phyloP scores from a whole-genome alignment of 2,113 vertebrate species.

The Lepidothrix coronata region DNA sequence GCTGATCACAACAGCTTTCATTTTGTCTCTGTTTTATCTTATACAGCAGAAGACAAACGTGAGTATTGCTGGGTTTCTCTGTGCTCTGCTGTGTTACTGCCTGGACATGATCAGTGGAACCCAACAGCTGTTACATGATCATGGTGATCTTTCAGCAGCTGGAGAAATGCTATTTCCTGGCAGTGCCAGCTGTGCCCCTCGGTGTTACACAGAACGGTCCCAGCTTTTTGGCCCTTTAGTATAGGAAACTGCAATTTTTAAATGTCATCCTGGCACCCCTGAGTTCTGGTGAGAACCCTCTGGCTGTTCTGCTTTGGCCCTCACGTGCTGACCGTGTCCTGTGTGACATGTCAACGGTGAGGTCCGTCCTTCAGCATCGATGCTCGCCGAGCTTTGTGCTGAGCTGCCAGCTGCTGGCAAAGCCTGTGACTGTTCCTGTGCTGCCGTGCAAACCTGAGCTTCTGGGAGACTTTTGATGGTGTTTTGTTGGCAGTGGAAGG shows the following conservation, averaged over 20 bases:
- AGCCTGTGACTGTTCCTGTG: neutral
- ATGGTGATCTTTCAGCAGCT: neutral
- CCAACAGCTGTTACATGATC: neutral
- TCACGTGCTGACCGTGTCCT: neutral
- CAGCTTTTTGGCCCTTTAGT: neutral
- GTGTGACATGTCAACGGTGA: neutral
- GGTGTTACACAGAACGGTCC: neutral
- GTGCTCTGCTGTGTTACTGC: neutral
- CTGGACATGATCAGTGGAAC: neutral
- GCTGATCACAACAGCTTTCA: neutral
- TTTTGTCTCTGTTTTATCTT: slow-evolving; percentile 43
- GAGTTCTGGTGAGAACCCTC: neutral
- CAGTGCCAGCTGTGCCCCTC: neutral
- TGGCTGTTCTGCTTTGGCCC: neutral
- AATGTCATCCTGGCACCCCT: neutral
- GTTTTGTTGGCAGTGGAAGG: neutral
- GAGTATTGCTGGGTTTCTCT: neutral
- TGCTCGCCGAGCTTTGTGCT: neutral
- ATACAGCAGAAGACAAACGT: slow-evolving; percentile 47
- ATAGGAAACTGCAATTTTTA: neutral
- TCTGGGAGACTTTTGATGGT: neutral
- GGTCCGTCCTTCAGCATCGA: neutral
- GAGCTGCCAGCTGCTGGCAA: neutral
- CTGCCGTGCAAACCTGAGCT: neutral
- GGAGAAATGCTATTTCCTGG: neutral